Evolutionary conservation across 1,140 invertebrate species (phyloP), one percentile per base, ranked within the genome.

Genomic region (Drosophila simulans): DNA sequence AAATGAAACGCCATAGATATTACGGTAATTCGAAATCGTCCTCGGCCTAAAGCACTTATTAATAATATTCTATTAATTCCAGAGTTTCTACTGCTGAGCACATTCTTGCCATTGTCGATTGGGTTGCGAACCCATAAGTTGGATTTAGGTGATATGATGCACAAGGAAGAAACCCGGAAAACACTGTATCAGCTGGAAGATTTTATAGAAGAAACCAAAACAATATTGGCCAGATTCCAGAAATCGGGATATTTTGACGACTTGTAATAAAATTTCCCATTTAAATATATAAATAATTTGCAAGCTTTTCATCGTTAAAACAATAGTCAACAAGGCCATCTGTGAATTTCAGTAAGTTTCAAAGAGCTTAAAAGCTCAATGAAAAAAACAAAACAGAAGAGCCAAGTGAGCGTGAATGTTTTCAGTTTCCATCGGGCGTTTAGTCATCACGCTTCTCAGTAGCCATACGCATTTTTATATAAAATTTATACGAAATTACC

Each of bases 171-270:
- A n/a, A 17, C 17, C 0, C 69, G 68, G 5, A 46, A 49, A 1
- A 74, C 77, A 17, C n/a, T 22, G 0, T 85, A 74, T 22, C 11
- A 37, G 0, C 7, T 53, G 0, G 39, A 65, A 1, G 39, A 31
- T 10, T 73, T 46, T 25, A 4, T 74, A 2, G 63, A 85, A 20
- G 81, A 85, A 42, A 22, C 68, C 7, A 85, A 66, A 34, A 40
- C 22, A 1, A 22, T 85, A 20, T 15, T 85, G 15, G 43, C 49
- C 4, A 58, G 69, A 70, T 85, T 77, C 2, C 68, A 85, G 8
- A 60, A 65, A 31, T 31, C 72, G 7, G 77, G 82, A 0, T 81
- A 78, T 45, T 86, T 85, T 35, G 43, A 76, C 20, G 73, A 53
- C 34, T 35, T 76, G 0, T 65, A 65, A 40, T 20, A 5, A 8